Conservation (phyloP, 2,888 invertebrate genomes). For the Trichopoda pennipes region DNA sequence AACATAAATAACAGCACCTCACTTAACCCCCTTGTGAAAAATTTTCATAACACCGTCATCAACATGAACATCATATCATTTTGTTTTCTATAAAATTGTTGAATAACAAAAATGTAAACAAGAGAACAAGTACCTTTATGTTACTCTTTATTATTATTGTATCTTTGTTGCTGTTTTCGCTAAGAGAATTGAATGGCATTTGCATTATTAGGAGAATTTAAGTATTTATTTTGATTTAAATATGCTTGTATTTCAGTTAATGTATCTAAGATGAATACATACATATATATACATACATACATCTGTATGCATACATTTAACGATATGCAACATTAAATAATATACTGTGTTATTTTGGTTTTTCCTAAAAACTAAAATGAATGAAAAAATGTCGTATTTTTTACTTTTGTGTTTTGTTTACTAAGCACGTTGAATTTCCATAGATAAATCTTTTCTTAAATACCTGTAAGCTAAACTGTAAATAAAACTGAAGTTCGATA, state of each 20-base stretch:
- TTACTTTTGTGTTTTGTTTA: not conserved
- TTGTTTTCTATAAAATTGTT: slow-evolving; percentile 46
- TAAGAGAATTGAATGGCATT: slow-evolving; percentile 35
- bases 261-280: not conserved
- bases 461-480: not conserved
- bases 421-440: not conserved
- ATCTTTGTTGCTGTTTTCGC: slow-evolving; percentile 13
- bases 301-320: slow-evolving; percentile 3
- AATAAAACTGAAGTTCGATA: slow-evolving; percentile 28
- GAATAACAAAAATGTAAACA: slow-evolving; percentile 58
- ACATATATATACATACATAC: not conserved
- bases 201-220: slow-evolving; percentile 11
- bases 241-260: slow-evolving; percentile 2
- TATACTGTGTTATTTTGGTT: not conserved
- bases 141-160: slow-evolving; percentile 17
- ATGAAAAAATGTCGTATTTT: slow-evolving; percentile 5
- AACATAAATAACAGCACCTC: slow-evolving; percentile 65
- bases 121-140: slow-evolving; percentile 47
- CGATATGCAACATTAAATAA: too few relatives aligned
- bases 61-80: slow-evolving; percentile 49
- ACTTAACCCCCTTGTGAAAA: slow-evolving; percentile 67
- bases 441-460: not conserved
- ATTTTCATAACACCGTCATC: slow-evolving; percentile 37
- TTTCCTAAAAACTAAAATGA: slow-evolving; percentile 21
- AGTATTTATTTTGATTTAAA: slow-evolving; percentile 14